These are phyloP conservation scores for Myotis lucifugus DNA, from an alignment of 2,113 vertebrate species.

Conservation along the genomic window DNA sequence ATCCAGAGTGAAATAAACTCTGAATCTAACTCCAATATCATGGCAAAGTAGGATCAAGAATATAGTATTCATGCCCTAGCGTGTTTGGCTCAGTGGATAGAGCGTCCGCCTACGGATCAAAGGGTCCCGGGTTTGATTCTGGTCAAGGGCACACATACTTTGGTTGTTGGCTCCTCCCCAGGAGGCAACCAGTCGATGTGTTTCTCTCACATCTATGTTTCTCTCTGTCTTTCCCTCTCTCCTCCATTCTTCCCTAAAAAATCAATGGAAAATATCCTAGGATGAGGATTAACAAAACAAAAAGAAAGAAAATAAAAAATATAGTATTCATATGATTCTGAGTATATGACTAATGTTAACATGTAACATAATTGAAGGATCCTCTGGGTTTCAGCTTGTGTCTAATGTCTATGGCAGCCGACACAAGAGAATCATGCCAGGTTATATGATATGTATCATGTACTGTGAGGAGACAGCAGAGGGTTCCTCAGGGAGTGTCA, in stretches of 20 bases:
- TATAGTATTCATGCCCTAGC: not conserved
- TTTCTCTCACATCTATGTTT: no score
- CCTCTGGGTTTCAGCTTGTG: not conserved
- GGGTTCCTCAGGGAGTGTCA: not conserved
- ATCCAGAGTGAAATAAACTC: not conserved
- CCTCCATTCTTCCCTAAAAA: no score
- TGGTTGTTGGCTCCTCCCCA: no score
- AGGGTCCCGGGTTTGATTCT: no score
- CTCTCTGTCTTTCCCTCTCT: no score
- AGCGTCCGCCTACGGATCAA: no score
- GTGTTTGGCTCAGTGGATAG: no score
- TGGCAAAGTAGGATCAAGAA: not conserved
- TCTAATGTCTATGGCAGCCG: not conserved
- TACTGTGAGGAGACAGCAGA: not conserved
- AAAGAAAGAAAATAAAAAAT: not conserved
- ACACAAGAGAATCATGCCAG: not conserved
- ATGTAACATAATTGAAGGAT: not conserved
- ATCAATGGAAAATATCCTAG: no score
- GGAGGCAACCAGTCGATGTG: no score
- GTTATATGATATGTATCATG: not conserved
- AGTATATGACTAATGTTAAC: not conserved
- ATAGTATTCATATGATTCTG: not conserved
- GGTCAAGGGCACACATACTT: no score
- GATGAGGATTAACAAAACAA: no score
- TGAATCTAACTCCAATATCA: not conserved